phyloP scores from a whole-genome alignment of 2,797 vertebrate species.

The Tenualosa ilisha region DNA sequence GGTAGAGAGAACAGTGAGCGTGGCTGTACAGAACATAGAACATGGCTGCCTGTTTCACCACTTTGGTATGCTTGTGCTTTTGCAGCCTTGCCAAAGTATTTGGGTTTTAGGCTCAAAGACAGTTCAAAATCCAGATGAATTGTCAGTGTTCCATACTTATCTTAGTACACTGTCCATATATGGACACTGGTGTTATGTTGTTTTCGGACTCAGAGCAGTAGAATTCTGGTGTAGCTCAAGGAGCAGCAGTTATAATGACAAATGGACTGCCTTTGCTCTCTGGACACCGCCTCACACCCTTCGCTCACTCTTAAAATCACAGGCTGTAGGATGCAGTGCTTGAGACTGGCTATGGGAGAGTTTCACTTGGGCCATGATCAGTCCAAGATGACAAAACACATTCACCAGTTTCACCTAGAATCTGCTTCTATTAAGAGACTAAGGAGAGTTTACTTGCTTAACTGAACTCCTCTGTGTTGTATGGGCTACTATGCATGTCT shows the following conservation, averaged over 20 bases:
- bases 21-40: background rate
- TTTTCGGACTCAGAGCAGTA: conserved; percentile 32
- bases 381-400: no score
- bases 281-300: conserved; percentile 24
- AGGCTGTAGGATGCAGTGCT: background rate
- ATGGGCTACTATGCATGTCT: no score
- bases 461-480: no score
- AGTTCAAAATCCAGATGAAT: background rate
- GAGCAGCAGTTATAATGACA: conserved; percentile 30
- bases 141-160: background rate
- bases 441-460: no score
- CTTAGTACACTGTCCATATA: background rate
- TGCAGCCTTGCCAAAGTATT: background rate
- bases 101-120: background rate
- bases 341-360: background rate
- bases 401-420: no score
- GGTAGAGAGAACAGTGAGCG: background rate
- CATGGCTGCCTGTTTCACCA: background rate
- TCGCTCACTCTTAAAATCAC: background rate
- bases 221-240: conserved; percentile 44
- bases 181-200: background rate
- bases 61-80: conserved; percentile 16
- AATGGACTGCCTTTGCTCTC: conserved; percentile 25
- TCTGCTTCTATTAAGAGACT: no score
- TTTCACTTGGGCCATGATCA: no score